These are phyloP conservation scores for Leptobrachium ailaonicum DNA, from an alignment of 2,113 vertebrate species.

Conservation along the genomic window DNA sequence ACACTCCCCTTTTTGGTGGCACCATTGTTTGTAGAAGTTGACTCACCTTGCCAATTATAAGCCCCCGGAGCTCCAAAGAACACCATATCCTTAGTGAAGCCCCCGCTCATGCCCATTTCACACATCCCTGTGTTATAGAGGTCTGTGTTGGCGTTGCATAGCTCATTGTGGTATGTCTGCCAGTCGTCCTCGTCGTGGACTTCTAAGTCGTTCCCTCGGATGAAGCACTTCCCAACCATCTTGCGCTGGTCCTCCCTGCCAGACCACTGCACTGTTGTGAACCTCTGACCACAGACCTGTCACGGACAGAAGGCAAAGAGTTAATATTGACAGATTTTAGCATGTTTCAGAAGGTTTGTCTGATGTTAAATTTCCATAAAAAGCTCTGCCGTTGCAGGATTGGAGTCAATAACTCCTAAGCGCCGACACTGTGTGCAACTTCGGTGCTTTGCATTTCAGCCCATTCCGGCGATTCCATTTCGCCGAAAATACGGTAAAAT, in stretches of 20 bases:
- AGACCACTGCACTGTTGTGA: slow-evolving; percentile 72
- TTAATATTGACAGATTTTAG: too few relatives aligned
- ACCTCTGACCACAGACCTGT: slow-evolving; percentile 92
- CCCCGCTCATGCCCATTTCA: slow-evolving; percentile 86
- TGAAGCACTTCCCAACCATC: slow-evolving; percentile 90
- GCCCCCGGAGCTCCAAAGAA: slow-evolving; percentile 81
- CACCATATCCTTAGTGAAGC: slow-evolving; percentile 76
- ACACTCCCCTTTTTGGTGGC: too few relatives aligned
- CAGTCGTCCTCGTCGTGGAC: slow-evolving; percentile 75
- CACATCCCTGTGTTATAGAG: slow-evolving; percentile 80
- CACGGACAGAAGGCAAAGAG: background rate
- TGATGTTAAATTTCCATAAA: too few relatives aligned
- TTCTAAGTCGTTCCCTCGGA: slow-evolving; percentile 81
- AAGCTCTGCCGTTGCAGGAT: too few relatives aligned
- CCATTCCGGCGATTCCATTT: too few relatives aligned
- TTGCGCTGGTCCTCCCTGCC: slow-evolving; percentile 73
- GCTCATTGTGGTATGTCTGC: slow-evolving; percentile 81
- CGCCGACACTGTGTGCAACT: too few relatives aligned
- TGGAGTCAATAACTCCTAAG: too few relatives aligned
- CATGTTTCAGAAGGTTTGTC: too few relatives aligned
- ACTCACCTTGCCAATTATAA: slow-evolving; percentile 86
- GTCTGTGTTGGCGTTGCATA: slow-evolving; percentile 80
- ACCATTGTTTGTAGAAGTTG: too few relatives aligned
- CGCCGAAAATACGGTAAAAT: too few relatives aligned
- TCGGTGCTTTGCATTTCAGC: too few relatives aligned